A percentile compares a stretch with the other conserved stretches of the same genome.
phyloP scores from a whole-genome alignment of 1,140 invertebrate species.

The Stegodyphus dumicola region DNA sequence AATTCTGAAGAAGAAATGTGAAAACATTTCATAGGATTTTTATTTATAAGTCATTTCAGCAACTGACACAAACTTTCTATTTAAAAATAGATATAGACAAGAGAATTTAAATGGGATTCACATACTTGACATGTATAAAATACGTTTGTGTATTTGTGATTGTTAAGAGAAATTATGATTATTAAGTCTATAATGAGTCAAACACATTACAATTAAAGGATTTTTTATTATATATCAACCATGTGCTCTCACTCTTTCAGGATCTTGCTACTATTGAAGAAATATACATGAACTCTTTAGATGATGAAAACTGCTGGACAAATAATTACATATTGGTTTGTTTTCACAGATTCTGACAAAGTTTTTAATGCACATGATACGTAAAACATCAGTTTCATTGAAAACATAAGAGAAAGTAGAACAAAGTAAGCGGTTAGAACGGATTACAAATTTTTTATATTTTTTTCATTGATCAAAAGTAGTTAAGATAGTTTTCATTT shows the following conservation, averaged over 20 bases:
- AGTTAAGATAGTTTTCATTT: not conserved
- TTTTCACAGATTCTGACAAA: conserved; percentile 5
- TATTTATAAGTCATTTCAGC: no score
- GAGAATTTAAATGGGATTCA: no score
- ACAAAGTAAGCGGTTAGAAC: not conserved
- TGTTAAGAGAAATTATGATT: no score
- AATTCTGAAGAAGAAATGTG: no score
- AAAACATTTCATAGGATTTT: no score
- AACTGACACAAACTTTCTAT: no score
- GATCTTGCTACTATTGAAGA: conserved; percentile 44
- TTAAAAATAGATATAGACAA: no score
- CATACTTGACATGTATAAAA: no score
- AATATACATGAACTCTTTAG: conserved; percentile 40
- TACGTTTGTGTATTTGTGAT: no score
- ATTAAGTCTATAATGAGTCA: not conserved
- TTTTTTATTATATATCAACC: conserved; percentile 57
- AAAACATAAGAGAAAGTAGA: not conserved
- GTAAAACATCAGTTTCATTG: conserved; percentile 5
- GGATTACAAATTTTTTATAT: not conserved
- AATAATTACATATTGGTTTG: conserved; percentile 13
- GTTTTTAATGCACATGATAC: conserved; percentile 15
- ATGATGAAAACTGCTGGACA: conserved; percentile 35
- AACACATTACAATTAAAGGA: not conserved
- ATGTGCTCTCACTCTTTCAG: conserved; percentile 26
- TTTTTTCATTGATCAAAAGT: not conserved